Percentiles rank a stretch among this genome's conserved stretches.
phyloP scores from a whole-genome alignment of 2,113 vertebrate genomes.

The Sinocyclocheilus grahami region DNA sequence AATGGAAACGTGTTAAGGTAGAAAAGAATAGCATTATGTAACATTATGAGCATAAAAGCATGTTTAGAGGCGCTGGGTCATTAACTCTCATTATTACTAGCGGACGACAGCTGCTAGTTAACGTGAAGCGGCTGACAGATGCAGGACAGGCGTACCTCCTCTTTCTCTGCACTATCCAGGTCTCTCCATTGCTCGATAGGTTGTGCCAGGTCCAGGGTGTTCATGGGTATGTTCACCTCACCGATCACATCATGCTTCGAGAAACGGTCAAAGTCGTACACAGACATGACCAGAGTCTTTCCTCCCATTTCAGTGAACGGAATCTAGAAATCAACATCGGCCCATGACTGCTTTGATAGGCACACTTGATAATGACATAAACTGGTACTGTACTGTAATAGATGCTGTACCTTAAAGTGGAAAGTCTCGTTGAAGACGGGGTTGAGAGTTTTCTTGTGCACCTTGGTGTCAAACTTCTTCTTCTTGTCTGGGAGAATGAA shows the following conservation, averaged over 20 bases:
- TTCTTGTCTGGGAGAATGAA: slow-evolving; percentile 97
- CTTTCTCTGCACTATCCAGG: slow-evolving; percentile 93
- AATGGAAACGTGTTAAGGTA: not conserved
- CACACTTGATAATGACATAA: not conserved
- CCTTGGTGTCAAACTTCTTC: slow-evolving; percentile 97
- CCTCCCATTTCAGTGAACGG: slow-evolving; percentile 96
- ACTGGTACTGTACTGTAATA: not conserved
- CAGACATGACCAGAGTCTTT: slow-evolving; percentile 95
- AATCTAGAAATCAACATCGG: slow-evolving; percentile 74
- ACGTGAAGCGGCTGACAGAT: not conserved
- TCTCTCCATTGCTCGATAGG: slow-evolving; percentile 96
- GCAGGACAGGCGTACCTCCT: slow-evolving; percentile 82
- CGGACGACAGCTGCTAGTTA: not conserved
- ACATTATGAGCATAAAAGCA: not conserved
- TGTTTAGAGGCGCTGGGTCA: not conserved
- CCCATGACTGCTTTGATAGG: not conserved
- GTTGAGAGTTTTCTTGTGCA: slow-evolving; percentile 96
- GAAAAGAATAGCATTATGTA: not conserved
- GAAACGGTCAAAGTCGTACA: slow-evolving; percentile 97
- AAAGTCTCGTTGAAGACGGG: slow-evolving; percentile 96
- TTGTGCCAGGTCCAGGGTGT: slow-evolving; percentile 93
- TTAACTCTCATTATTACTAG: slow-evolving; percentile 1
- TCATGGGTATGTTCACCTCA: slow-evolving; percentile 93
- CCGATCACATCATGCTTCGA: slow-evolving; percentile 97
- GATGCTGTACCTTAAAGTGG: slow-evolving; percentile 85